phyloP scores from a whole-genome alignment of 2,113 vertebrate species.

The Campylorhamphus procurvoides region DNA sequence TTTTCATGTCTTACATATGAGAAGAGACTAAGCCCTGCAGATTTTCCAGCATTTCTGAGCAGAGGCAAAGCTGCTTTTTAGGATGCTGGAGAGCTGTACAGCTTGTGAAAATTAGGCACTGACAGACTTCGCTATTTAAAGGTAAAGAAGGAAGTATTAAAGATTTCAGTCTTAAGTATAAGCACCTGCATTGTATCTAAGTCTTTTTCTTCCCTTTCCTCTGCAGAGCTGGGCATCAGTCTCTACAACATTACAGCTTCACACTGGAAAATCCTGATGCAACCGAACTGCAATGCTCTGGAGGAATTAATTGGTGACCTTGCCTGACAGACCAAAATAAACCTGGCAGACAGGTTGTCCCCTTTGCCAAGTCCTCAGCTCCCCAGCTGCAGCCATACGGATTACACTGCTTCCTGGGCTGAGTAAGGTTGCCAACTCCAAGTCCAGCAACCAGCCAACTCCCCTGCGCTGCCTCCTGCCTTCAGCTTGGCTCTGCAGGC shows the following conservation, averaged over 20 bases:
- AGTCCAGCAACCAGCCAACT: neutral
- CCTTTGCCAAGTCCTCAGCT: conserved; percentile 30
- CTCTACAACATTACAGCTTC: neutral
- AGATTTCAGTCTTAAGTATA: neutral
- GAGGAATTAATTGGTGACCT: conserved; percentile 58
- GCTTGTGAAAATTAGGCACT: neutral
- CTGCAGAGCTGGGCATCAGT: neutral
- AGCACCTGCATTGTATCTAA: neutral
- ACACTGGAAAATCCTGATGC: neutral
- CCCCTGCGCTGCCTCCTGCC: neutral
- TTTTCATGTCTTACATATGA: neutral
- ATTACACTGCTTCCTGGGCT: neutral
- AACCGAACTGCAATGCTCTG: conserved; percentile 23
- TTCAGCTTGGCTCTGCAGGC: conserved; percentile 26
- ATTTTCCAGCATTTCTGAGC: neutral
- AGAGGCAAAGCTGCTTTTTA: neutral
- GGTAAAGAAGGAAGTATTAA: neutral
- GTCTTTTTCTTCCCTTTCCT: neutral
- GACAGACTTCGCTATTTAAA: neutral
- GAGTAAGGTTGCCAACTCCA: neutral
- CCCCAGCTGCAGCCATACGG: conserved; percentile 33
- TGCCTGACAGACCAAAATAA: conserved; percentile 58
- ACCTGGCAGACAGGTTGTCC: conserved; percentile 23
- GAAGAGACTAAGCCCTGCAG: neutral
- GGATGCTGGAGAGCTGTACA: neutral